A percentile compares a stretch with the other conserved stretches of the same genome.
These are phyloP conservation scores for Lophotis ruficrista DNA, from an alignment of 2,113 vertebrate genomes.

Conservation along the genomic window DNA sequence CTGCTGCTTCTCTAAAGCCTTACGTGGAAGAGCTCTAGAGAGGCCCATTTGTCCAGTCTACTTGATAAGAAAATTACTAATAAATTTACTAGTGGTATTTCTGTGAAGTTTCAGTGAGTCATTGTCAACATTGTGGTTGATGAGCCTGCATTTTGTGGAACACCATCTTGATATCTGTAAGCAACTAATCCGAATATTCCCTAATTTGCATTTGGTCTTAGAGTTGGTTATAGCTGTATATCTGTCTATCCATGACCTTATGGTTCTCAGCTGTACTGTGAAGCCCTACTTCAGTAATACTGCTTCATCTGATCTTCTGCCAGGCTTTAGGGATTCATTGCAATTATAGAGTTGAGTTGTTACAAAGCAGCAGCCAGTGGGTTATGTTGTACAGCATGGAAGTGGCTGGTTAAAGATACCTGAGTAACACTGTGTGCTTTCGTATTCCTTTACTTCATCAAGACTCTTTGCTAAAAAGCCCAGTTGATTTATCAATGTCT, in stretches of 20 bases:
- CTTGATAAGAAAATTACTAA: neutral
- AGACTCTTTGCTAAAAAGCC: neutral
- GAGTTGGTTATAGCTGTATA: neutral
- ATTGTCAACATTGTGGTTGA: too few species aligned
- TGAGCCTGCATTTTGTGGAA: neutral
- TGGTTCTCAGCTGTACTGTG: neutral
- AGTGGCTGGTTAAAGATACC: neutral
- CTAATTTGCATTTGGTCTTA: neutral
- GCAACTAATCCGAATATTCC: neutral
- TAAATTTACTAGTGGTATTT: neutral
- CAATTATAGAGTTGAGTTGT: neutral
- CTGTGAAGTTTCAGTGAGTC: neutral
- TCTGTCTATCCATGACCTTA: too few species aligned
- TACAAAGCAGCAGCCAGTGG: neutral
- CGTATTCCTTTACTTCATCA: neutral
- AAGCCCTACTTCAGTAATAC: neutral
- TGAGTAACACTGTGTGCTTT: neutral
- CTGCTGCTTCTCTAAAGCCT: neutral
- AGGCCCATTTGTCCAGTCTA: neutral
- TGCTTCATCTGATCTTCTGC: neutral
- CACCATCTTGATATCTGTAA: neutral
- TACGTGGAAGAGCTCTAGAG: neutral
- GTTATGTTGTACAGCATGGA: neutral
- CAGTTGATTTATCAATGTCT: neutral
- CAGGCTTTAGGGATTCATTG: neutral